A percentile compares a stretch with the other conserved stretches of the same genome.
Evolutionary conservation across 2,113 vertebrate species (phyloP).

Genomic region (Stigmatopora argus): DNA sequence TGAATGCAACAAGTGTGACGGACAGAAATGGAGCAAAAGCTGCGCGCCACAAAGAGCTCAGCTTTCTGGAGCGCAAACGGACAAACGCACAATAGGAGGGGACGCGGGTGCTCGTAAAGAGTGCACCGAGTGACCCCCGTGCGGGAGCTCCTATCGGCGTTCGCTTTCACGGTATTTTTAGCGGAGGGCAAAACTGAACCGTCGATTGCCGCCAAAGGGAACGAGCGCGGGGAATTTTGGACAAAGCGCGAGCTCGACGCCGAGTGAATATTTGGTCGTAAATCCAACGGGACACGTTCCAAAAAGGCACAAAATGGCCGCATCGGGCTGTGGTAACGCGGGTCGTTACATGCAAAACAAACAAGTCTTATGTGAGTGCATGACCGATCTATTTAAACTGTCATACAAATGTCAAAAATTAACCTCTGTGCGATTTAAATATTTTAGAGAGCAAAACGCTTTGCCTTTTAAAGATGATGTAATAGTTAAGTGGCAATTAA

Average conservation of each 20-base stretch:
- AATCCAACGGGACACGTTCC: not conserved
- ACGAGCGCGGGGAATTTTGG: slow-evolving; percentile 53
- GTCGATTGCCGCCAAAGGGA: slow-evolving; percentile 57
- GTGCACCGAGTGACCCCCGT: slow-evolving; percentile 44
- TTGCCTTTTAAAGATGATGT: not conserved
- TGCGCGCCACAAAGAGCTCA: not conserved
- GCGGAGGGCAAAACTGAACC: slow-evolving; percentile 69
- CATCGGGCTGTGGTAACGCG: slow-evolving; percentile 3
- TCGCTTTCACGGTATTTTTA: slow-evolving; percentile 72
- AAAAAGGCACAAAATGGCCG: not conserved
- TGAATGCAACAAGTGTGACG: not conserved
- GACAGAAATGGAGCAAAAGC: not conserved
- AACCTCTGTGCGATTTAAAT: not conserved
- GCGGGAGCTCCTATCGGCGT: slow-evolving; percentile 51
- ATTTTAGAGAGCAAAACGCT: not conserved
- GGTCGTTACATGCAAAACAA: slow-evolving; percentile 25
- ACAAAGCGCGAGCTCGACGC: slow-evolving; percentile 19
- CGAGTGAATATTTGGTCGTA: slow-evolving; percentile 25
- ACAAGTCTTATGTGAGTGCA: not conserved
- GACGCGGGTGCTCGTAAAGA: slow-evolving; percentile 28
- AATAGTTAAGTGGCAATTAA: not conserved
- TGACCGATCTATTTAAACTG: not conserved
- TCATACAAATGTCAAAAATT: not conserved
- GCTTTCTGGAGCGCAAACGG: not conserved
- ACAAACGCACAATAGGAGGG: slow-evolving; percentile 6